Base-by-base conservation (phyloP, 2,888 invertebrate genomes). In the Biston stratarius region DNA sequence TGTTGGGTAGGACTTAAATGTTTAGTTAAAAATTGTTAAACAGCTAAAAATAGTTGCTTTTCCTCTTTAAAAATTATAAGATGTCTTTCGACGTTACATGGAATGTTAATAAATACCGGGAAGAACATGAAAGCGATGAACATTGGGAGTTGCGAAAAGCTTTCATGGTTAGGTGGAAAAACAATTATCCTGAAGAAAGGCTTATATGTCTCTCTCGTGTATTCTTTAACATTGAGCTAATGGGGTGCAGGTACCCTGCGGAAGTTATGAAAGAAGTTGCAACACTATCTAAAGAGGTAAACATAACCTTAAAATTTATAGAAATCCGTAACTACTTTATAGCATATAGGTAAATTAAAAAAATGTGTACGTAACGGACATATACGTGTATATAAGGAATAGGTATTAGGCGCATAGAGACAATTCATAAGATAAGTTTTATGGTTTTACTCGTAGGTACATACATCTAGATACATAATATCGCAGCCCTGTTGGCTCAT, bases 61-160 rank as follows among this genome's bases (percentile, higher is more conserved):
- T 3, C 24, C 24, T 3, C 3, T 3, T 24, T 24, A 24, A 24
- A 24, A 24, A 24, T 24, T 24, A 24, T 12, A 81, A 64, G 71
- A 88, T 89, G 88, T 84, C 87, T 33, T 82, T 81, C 59, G 79
- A 88, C 59, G 72, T 73, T 0, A 91, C 94, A 76, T 97, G 97
- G 97, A 95, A 97, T 78, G 90, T 97, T 3, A 96, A 97, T 44
- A 93, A 95, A 71, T 96, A 97, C 78, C 96, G 94, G 84, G 96
- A 96, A 68, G 97, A 96, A 67, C 96, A 97, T 79, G 99, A 99
- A 89, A 97, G 97, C 74, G 97, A 97, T 24, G 97, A 98, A 70
- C 99, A 99, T 81, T 99, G 99, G 99, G 94, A 95, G 70, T 88
- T 99, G 61, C 94, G 98, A 52, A 95, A 95, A 75, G 94, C 95